Conservation (phyloP, 2,797 vertebrate species). For the Varecia variegata region DNA sequence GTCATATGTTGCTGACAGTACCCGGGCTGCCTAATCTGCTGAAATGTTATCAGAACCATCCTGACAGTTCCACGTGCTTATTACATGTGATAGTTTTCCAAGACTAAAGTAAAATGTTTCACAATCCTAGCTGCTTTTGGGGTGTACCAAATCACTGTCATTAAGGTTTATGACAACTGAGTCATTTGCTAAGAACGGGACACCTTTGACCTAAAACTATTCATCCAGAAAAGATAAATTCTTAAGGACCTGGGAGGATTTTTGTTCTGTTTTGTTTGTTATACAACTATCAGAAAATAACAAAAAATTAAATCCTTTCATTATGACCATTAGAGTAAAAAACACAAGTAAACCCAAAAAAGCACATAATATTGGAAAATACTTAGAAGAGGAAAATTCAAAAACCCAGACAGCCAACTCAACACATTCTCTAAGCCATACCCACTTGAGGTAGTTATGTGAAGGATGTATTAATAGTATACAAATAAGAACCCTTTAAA, state of each 20-base stretch:
- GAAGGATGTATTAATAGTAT: neutral
- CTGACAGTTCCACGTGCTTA: neutral
- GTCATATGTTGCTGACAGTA: fast-evolving
- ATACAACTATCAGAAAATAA: neutral
- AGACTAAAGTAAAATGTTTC: neutral
- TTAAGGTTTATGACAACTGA: neutral
- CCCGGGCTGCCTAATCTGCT: neutral
- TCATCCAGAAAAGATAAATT: neutral
- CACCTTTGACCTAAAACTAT: neutral
- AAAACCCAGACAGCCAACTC: neutral
- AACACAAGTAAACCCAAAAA: neutral
- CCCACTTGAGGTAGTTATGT: neutral
- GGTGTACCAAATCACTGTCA: neutral
- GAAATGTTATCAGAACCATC: fast-evolving
- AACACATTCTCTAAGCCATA: neutral
- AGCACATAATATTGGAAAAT: neutral
- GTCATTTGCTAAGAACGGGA: neutral
- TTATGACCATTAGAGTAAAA: neutral
- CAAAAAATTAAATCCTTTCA: neutral
- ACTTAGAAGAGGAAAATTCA: neutral
- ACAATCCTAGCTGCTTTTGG: neutral
- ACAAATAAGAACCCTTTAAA: neutral
- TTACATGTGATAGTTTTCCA: neutral
- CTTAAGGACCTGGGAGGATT: neutral
- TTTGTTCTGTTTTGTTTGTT: neutral